Conservation (phyloP, 2,797 vertebrate species). For the Trachurus trachurus region DNA sequence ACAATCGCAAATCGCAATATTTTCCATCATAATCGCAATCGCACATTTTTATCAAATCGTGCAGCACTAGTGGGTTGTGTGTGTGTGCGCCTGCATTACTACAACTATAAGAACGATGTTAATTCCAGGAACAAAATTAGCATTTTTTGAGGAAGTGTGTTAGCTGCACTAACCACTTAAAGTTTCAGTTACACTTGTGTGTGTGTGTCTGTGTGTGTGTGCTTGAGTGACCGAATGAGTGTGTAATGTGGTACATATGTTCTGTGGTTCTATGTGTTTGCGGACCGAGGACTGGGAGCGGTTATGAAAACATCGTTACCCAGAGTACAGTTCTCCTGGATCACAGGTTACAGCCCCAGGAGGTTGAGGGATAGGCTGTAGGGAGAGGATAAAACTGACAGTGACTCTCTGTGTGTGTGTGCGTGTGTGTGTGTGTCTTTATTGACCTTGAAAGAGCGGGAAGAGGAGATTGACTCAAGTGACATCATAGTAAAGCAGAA, state of each 20-base stretch:
- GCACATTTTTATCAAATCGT: too few species aligned
- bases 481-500: conserved; percentile 63
- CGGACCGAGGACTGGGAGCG: conserved; percentile 71
- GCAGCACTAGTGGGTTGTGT: too few species aligned
- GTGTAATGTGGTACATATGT: conserved; percentile 73
- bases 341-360: conserved; percentile 69
- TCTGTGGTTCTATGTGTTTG: conserved; percentile 72
- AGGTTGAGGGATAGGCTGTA: conserved; percentile 65
- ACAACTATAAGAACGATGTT: not conserved
- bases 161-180: not conserved
- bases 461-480: conserved; percentile 34
- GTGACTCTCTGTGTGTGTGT: conserved; percentile 34
- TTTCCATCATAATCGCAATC: too few species aligned
- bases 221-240: conserved; percentile 3
- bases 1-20: too few species aligned
- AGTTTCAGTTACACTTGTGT: conserved; percentile 1
- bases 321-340: conserved; percentile 73
- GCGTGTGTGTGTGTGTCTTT: not conserved
- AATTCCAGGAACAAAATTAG: not conserved
- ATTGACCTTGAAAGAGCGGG: conserved; percentile 37
- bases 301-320: conserved; percentile 75
- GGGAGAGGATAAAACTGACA: conserved; percentile 59
- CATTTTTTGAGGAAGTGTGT: not conserved
- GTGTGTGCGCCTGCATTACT: not conserved
- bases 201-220: not conserved